phyloP scores from a whole-genome alignment of 2,888 invertebrate species.

The Eupsilia transversa region DNA sequence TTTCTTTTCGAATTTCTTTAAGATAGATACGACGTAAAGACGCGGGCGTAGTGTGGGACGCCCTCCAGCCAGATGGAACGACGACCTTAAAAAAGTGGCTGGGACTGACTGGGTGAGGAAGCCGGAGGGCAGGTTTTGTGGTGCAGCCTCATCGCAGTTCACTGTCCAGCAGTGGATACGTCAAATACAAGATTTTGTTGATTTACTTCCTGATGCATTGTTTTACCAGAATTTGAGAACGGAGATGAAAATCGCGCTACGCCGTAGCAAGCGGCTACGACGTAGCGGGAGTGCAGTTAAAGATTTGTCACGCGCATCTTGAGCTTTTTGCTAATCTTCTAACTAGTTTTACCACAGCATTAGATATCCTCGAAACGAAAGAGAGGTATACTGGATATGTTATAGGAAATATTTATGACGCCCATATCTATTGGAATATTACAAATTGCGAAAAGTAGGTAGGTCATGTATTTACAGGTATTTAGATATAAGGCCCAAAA shows the following conservation, averaged over 20 bases:
- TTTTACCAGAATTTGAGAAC: background rate
- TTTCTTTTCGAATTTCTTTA: no score
- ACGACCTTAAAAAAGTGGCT: no score
- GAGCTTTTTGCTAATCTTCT: background rate
- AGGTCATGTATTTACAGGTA: background rate
- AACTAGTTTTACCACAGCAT: background rate
- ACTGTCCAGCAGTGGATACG: no score
- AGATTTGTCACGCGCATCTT: background rate
- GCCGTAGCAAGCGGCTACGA: constrained; percentile 45
- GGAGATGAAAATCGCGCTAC: background rate
- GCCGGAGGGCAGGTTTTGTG: no score
- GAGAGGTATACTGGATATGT: background rate
- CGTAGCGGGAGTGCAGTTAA: constrained; percentile 16
- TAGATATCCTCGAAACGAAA: background rate
- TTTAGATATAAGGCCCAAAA: background rate
- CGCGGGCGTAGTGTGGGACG: no score
- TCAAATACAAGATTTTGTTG: background rate
- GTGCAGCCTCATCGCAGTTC: no score
- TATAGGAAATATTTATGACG: no score
- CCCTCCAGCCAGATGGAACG: no score
- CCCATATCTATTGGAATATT: no score
- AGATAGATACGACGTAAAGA: no score
- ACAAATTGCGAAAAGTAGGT: no score
- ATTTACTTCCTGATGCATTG: background rate
- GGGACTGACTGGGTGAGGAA: no score